Conservation (phyloP, 1,140 invertebrate species). For the Euglossa dilemma region DNA sequence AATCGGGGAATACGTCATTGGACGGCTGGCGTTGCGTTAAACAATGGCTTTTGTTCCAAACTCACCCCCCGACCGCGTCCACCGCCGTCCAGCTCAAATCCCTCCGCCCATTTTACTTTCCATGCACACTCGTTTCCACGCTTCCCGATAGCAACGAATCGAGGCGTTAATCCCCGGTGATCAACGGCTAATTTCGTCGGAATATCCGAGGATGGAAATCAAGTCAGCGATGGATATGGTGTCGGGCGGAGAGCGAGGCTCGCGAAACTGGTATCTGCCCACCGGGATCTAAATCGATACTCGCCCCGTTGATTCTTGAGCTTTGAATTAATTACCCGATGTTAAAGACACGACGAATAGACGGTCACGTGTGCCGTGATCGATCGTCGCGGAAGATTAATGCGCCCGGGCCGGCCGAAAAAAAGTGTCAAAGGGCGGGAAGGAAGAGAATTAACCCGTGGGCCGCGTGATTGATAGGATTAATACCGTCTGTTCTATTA, state of each 20-base stretch:
- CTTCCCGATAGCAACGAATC: background rate
- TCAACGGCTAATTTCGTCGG: background rate
- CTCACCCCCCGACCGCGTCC: conserved; percentile 5
- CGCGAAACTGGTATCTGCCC: background rate
- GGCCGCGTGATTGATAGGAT: conserved; percentile 80
- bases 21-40: conserved; percentile 60
- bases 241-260: no score
- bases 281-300: background rate
- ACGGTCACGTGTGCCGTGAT: conserved; percentile 13
- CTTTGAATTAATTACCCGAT: conserved; percentile 3
- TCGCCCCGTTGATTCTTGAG: background rate
- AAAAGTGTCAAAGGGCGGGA: conserved; percentile 27
- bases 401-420: background rate
- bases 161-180: background rate
- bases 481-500: conserved; percentile 79
- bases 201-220: background rate
- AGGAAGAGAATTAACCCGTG: conserved; percentile 52
- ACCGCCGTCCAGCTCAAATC: conserved; percentile 1
- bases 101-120: conserved; percentile 31
- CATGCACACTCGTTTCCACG: background rate
- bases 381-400: conserved; percentile 46
- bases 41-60: conserved; percentile 67
- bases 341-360: background rate
- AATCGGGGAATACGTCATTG: conserved; percentile 66
- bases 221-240: no score